Conservation (phyloP, 2,797 vertebrate genomes). For the Peromyscus melanophrys region DNA sequence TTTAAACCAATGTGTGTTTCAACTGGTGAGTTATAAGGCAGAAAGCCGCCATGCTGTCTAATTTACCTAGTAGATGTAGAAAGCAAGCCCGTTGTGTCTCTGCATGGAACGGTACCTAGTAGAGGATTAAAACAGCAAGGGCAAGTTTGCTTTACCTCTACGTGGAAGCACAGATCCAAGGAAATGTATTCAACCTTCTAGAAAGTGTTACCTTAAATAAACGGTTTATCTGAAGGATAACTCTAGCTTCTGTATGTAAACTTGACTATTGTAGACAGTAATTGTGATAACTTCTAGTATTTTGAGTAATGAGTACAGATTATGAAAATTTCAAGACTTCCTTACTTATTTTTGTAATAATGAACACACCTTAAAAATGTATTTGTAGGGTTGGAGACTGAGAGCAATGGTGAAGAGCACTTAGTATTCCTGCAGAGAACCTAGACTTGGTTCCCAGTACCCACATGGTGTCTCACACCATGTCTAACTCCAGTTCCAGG, state of each 20-base stretch:
- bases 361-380: slow-evolving; percentile 23
- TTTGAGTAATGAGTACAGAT: slow-evolving; percentile 43
- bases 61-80: slow-evolving; percentile 32
- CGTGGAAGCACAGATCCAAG: slow-evolving; percentile 30
- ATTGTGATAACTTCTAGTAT: background rate
- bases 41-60: slow-evolving; percentile 13
- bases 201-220: slow-evolving; percentile 42
- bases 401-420: background rate
- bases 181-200: slow-evolving; percentile 33
- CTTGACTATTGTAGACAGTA: slow-evolving; percentile 41
- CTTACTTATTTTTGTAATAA: slow-evolving; percentile 63
- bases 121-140: slow-evolving; percentile 13
- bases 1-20: slow-evolving; percentile 58
- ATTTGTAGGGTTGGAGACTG: background rate
- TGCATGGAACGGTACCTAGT: background rate
- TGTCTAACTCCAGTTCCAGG: background rate
- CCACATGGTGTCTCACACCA: background rate
- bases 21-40: slow-evolving; percentile 2
- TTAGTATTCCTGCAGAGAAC: too few species aligned
- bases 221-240: slow-evolving; percentile 1
- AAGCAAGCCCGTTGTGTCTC: background rate
- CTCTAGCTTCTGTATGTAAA: slow-evolving; percentile 34
- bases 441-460: background rate
- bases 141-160: slow-evolving; percentile 57
- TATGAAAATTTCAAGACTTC: background rate